Percentiles rank a stretch among this genome's conserved stretches.
These are phyloP conservation scores for Tridacna gigas DNA, from an alignment of 2,888 invertebrate species.

Conservation along the genomic window DNA sequence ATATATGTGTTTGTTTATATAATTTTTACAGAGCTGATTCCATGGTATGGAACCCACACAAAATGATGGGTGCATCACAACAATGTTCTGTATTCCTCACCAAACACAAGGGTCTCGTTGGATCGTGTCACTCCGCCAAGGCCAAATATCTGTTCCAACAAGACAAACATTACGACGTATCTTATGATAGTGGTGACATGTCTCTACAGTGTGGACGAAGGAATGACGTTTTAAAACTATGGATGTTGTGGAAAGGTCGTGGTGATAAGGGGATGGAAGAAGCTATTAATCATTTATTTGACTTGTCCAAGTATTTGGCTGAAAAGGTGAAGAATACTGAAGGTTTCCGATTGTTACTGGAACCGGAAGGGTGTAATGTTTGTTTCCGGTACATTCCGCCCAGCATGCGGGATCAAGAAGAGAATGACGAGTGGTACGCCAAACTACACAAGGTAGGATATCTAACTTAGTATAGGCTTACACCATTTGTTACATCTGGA, in stretches of 20 bases:
- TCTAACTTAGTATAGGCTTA: no score
- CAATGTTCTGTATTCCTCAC: slow-evolving; percentile 89
- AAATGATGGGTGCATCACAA: slow-evolving; percentile 93
- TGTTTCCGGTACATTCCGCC: slow-evolving; percentile 99
- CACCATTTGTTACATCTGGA: no score
- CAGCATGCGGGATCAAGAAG: slow-evolving; percentile 86
- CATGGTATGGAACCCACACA: slow-evolving; percentile 97
- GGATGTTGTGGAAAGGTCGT: slow-evolving; percentile 81
- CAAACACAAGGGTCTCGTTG: slow-evolving; percentile 73
- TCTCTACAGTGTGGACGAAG: slow-evolving; percentile 82
- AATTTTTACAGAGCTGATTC: slow-evolving; percentile 90
- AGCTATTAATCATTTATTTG: slow-evolving; percentile 74
- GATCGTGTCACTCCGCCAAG: slow-evolving; percentile 73
- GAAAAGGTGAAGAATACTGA: slow-evolving; percentile 64
- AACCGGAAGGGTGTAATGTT: slow-evolving; percentile 97
- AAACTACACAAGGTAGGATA: slow-evolving; percentile 74
- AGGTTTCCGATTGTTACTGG: slow-evolving; percentile 73
- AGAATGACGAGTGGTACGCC: slow-evolving; percentile 71
- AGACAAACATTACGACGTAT: slow-evolving; percentile 82
- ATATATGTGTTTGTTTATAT: neutral
- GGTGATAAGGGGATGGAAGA: slow-evolving; percentile 73
- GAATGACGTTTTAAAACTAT: slow-evolving; percentile 80
- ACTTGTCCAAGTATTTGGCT: slow-evolving; percentile 71
- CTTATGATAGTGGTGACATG: slow-evolving; percentile 82
- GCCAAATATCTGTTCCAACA: slow-evolving; percentile 82